phyloP scores from a whole-genome alignment of 2,797 vertebrate genomes.

The Cheirogaleus major region DNA sequence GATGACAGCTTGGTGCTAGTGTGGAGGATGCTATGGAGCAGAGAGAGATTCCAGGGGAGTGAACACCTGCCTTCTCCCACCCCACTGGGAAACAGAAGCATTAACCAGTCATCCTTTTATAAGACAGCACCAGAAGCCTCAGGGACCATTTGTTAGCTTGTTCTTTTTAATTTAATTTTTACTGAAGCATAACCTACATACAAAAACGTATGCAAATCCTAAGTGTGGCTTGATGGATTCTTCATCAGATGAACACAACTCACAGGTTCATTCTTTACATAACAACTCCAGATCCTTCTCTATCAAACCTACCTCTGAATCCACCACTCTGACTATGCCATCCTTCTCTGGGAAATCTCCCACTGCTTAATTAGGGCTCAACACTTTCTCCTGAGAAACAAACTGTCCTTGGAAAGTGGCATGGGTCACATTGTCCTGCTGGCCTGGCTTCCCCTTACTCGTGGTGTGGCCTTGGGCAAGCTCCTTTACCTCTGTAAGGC shows the following conservation, averaged over 20 bases:
- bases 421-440: background rate
- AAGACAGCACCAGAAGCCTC: background rate
- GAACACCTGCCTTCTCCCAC: background rate
- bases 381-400: background rate
- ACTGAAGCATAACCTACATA: constrained; percentile 34
- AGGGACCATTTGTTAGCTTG: background rate
- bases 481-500: background rate
- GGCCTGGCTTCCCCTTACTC: background rate
- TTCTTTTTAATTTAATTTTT: constrained; percentile 59
- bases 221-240: background rate
- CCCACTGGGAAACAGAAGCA: background rate
- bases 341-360: background rate
- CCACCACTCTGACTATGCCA: background rate
- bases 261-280: background rate
- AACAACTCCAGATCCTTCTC: background rate
- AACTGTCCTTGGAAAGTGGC: background rate
- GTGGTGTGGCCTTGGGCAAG: background rate
- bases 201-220: background rate
- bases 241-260: background rate
- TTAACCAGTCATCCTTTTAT: background rate
- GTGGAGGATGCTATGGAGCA: background rate
- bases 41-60: background rate
- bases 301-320: background rate
- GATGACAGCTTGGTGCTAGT: background rate
- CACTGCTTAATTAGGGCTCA: background rate